Evolutionary conservation across 1,140 invertebrate genomes (phyloP).

Genomic region (Drosophila rhopaloa): DNA sequence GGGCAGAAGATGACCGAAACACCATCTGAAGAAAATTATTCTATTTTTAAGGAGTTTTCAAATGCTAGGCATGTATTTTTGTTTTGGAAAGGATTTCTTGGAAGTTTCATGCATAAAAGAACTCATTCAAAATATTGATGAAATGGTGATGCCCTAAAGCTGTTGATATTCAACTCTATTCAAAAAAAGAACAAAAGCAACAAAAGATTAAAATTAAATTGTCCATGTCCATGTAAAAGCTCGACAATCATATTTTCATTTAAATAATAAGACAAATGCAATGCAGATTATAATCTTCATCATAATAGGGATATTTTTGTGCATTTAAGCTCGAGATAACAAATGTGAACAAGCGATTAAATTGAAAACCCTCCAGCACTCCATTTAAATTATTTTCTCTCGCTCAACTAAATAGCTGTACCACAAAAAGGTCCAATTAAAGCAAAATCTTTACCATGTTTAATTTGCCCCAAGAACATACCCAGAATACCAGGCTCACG

Average conservation of each 20-base stretch:
- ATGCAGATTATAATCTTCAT: not conserved
- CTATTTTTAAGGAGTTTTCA: too few relatives aligned
- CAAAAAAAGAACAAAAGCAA: too few relatives aligned
- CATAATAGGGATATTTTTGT: not conserved
- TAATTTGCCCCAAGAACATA: slow-evolving; percentile 27
- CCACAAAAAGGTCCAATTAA: slow-evolving; percentile 24
- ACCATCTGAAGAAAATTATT: too few relatives aligned
- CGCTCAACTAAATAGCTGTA: not conserved
- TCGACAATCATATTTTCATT: not conserved
- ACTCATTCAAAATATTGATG: too few relatives aligned
- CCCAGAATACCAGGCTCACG: slow-evolving; percentile 41
- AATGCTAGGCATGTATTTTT: too few relatives aligned
- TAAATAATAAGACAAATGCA: not conserved
- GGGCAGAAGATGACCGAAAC: too few relatives aligned
- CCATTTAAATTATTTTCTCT: slow-evolving; percentile 14
- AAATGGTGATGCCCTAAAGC: too few relatives aligned
- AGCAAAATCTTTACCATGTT: slow-evolving; percentile 19
- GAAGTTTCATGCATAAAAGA: too few relatives aligned
- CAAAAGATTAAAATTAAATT: not conserved
- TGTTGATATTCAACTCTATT: too few relatives aligned
- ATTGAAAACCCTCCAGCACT: slow-evolving; percentile 2
- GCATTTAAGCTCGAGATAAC: not conserved
- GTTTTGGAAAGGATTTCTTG: too few relatives aligned
- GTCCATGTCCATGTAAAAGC: too few relatives aligned
- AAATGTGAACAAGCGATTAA: not conserved